Evolutionary conservation across 2,888 invertebrate species (phyloP).

Genomic region (Pammene fasciana): DNA sequence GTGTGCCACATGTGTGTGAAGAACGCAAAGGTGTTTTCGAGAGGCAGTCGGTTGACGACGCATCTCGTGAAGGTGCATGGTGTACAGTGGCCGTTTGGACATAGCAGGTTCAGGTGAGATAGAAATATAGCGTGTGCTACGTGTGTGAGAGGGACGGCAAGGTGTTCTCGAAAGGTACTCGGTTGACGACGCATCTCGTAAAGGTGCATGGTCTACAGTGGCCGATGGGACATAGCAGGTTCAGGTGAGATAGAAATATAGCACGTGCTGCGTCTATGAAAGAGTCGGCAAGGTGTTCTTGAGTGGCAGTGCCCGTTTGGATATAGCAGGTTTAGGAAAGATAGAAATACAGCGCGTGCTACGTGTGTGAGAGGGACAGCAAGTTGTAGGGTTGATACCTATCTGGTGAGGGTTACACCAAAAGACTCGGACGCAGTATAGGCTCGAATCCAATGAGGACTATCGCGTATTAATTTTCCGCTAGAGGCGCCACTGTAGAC

Average conservation of each 20-base stretch:
- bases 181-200: slow-evolving; percentile 88
- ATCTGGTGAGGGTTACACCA: slow-evolving; percentile 82
- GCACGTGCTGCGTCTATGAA: neutral
- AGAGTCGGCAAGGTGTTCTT: slow-evolving; percentile 44
- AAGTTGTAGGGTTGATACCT: slow-evolving; percentile 85
- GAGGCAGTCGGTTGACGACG: slow-evolving; percentile 86
- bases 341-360: neutral
- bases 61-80: slow-evolving; percentile 89
- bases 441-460: too few relatives aligned
- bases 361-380: neutral
- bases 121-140: neutral
- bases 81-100: slow-evolving; percentile 89
- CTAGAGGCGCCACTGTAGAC: too few relatives aligned
- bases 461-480: too few relatives aligned
- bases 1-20: slow-evolving; percentile 89
- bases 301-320: slow-evolving; percentile 90
- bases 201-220: slow-evolving; percentile 88
- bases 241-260: slow-evolving; percentile 77
- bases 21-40: slow-evolving; percentile 79
- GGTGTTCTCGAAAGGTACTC: slow-evolving; percentile 78
- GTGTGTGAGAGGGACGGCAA: neutral
- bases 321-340: slow-evolving; percentile 88
- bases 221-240: slow-evolving; percentile 90
- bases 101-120: slow-evolving; percentile 87
- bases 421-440: too few relatives aligned